Evolutionary conservation across 2,797 vertebrate genomes (phyloP).

Genomic region (Toxotes lorentzi): DNA sequence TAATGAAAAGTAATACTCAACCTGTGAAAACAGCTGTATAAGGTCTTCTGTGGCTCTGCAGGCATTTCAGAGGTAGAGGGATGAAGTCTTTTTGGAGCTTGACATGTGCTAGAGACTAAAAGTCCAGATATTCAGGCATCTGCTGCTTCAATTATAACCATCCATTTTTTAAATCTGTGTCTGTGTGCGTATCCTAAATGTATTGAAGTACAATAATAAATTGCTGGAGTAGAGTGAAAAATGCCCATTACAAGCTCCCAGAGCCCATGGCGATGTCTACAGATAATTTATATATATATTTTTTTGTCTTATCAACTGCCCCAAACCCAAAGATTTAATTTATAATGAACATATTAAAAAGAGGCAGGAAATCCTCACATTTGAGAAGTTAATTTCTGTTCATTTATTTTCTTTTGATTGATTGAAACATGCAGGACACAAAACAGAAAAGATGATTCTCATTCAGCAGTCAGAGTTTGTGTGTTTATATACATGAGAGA

Average conservation of each 20-base stretch:
- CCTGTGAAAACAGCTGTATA: neutral
- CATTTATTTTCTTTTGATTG: no score
- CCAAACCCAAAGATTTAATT: neutral
- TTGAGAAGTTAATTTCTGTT: neutral
- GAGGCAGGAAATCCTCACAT: neutral
- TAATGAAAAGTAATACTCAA: neutral
- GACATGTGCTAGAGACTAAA: neutral
- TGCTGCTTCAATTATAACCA: neutral
- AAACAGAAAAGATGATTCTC: neutral
- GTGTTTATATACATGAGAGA: neutral
- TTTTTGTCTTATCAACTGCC: neutral
- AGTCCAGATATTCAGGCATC: neutral
- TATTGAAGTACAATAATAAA: neutral
- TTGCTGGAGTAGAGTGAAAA: neutral
- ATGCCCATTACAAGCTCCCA: neutral
- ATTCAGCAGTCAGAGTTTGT: neutral
- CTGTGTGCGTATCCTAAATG: neutral
- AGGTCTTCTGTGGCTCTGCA: neutral
- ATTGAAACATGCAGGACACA: neutral
- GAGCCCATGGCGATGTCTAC: no score
- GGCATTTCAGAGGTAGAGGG: neutral
- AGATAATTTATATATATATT: neutral
- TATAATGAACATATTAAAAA: neutral
- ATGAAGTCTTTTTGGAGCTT: neutral
- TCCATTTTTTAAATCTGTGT: neutral